Percentiles rank a stretch among this genome's conserved stretches.
Conservation (phyloP, 2,888 invertebrate species). For the Brenthis hecate region DNA sequence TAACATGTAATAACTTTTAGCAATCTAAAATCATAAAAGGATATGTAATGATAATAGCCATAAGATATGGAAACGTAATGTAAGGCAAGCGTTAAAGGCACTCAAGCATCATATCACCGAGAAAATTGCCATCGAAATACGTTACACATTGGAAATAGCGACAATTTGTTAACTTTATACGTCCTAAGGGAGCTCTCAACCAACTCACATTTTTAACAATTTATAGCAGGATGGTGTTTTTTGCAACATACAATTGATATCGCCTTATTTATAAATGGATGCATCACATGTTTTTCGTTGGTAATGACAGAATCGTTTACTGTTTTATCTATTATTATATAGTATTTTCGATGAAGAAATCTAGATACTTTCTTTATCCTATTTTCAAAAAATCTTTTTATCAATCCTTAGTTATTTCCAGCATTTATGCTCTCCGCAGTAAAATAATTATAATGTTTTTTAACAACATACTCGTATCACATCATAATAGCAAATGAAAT, state of each 20-base stretch:
- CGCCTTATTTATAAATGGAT: slow-evolving; percentile 10
- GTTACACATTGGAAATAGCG: slow-evolving; percentile 64
- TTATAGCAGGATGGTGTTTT: slow-evolving; percentile 49
- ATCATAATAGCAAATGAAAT: too few species aligned
- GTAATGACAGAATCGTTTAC: background rate
- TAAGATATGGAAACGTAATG: slow-evolving; percentile 23
- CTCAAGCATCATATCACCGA: slow-evolving; percentile 49
- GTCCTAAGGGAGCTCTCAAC: slow-evolving; percentile 53
- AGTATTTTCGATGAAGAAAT: too few species aligned
- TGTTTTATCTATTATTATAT: background rate
- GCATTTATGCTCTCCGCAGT: too few species aligned
- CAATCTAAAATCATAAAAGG: slow-evolving; percentile 15
- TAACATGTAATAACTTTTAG: background rate
- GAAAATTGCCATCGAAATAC: slow-evolving; percentile 62
- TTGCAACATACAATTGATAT: slow-evolving; percentile 37
- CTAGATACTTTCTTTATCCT: too few species aligned
- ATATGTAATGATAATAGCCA: slow-evolving; percentile 17
- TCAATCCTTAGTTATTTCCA: too few species aligned
- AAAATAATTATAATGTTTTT: too few species aligned
- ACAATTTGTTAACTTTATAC: slow-evolving; percentile 66
- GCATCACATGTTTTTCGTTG: background rate
- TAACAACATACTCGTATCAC: too few species aligned
- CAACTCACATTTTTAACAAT: slow-evolving; percentile 48
- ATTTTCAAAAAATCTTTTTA: too few species aligned
- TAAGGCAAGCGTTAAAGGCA: slow-evolving; percentile 36